Evolutionary conservation across 53 echinoderm and acorn worm species (phyloP).

Genomic region (Paracentrotus lividus): DNA sequence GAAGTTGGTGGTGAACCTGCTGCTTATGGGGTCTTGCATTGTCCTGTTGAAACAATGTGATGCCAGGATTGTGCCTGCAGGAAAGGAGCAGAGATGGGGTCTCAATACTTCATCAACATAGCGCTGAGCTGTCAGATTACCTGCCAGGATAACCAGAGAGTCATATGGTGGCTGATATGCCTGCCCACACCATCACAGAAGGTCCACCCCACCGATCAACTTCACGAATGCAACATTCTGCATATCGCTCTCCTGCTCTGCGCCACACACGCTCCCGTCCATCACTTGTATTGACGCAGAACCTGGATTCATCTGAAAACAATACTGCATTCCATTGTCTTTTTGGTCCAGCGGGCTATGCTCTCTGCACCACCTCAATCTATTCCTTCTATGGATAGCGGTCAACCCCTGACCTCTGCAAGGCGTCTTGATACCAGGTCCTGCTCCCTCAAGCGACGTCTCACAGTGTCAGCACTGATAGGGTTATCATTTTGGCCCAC

Average conservation of each 20-base stretch:
- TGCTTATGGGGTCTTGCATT: conserved; percentile 33
- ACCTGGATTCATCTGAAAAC: too few species aligned
- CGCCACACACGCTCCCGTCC: too few species aligned
- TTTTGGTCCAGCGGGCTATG: too few species aligned
- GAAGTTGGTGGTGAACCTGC: conserved; percentile 30
- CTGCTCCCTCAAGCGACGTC: too few species aligned
- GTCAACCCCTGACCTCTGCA: too few species aligned
- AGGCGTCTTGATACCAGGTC: too few species aligned
- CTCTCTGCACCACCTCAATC: neutral
- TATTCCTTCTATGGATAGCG: neutral
- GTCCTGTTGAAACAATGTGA: conserved; percentile 38
- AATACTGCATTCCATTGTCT: too few species aligned
- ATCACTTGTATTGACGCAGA: too few species aligned
- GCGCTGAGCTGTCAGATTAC: conserved; percentile 4
- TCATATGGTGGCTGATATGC: conserved; percentile 24
- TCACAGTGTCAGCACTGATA: too few species aligned
- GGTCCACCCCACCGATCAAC: conserved; percentile 32
- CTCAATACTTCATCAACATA: conserved; percentile 38
- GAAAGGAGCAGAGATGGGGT: conserved; percentile 17
- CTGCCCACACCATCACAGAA: conserved; percentile 15
- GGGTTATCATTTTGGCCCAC: too few species aligned
- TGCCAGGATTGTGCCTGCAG: conserved; percentile 21
- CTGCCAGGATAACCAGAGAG: conserved; percentile 29
- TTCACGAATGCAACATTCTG: conserved; percentile 12
- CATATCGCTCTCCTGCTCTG: neutral